Evolutionary conservation across 2,113 vertebrate species (phyloP), one percentile per base, ranked within the genome.

Genomic region (Sander lucioperca): DNA sequence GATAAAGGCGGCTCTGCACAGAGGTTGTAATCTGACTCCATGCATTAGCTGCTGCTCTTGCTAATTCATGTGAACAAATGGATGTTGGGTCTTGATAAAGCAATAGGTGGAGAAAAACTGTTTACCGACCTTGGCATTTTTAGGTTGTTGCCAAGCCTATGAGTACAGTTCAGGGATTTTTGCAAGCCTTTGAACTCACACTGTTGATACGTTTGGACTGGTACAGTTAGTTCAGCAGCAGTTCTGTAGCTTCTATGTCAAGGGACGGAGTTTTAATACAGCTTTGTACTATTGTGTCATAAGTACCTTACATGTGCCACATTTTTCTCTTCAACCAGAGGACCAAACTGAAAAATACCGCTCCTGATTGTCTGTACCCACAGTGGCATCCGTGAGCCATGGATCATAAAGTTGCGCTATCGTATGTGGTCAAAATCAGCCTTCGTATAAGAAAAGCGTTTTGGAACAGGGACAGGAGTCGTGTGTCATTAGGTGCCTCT

Each of bases 11-110:
- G 88, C 91, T 94, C 87, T 80, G 64, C 86, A 90, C 88, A 9
- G 75, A 80, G 85, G 79, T 90, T 94, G 92, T 92, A 91, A 94
- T 93, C 91, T 91, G 91, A 93, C 91, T 90, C 89, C 84, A 54
- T 89, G 90, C 84, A 88, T 92, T 93, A 90, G 86, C 86, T 64
- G 66, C 82, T 80, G 80, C 89, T 79, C 78, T 82, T 88, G 90
- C 86, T 91, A 90, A 92, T 93, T 92, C 86, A 65, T 82, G 84
- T 53, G 82, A 87, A 92, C 85, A 92, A 91, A 93, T 90, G 75
- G 75, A 86, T 83, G 84, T 39, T 23, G 61, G 79, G 79, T 67
- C 68, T 85, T 3, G 48, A 84, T 83, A 80, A 86, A 77, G 76
- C 30, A 74, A 80, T 21, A 33, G 43, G 43, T 36, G 54, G 51